Percentiles rank a stretch among this genome's conserved stretches.
These are phyloP conservation scores for Agrotis puta DNA, from an alignment of 2,888 invertebrate species.

Conservation along the genomic window DNA sequence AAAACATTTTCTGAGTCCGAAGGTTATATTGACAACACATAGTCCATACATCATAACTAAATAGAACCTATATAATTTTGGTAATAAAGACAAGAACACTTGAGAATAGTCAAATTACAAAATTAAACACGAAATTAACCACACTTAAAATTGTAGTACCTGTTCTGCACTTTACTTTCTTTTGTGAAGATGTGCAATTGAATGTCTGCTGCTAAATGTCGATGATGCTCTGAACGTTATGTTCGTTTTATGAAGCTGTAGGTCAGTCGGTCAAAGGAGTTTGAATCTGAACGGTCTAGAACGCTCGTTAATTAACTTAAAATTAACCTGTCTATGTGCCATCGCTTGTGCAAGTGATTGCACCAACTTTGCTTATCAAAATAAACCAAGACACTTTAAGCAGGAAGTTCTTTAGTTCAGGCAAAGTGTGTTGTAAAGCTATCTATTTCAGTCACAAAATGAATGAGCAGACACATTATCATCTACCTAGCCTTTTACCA, in stretches of 20 bases:
- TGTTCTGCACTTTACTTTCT: background rate
- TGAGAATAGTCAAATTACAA: too few species aligned
- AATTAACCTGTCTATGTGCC: slow-evolving; percentile 26
- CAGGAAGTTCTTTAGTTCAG: background rate
- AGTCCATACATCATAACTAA: slow-evolving; percentile 50
- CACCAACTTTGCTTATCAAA: slow-evolving; percentile 5
- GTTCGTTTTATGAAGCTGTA: slow-evolving; percentile 47
- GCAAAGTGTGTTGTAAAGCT: background rate
- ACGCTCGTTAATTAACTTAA: slow-evolving; percentile 30
- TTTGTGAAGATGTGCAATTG: slow-evolving; percentile 25
- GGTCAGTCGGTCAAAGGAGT: slow-evolving; percentile 55
- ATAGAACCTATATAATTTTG: slow-evolving; percentile 55
- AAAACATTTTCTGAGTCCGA: slow-evolving; percentile 66
- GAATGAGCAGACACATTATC: background rate
- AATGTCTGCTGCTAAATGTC: slow-evolving; percentile 25
- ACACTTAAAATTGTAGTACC: too few species aligned
- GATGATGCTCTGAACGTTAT: slow-evolving; percentile 29
- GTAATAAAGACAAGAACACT: too few species aligned
- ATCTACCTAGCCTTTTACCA: background rate
- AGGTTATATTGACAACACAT: slow-evolving; percentile 63
- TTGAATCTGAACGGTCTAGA: slow-evolving; percentile 34
- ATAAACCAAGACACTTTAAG: background rate
- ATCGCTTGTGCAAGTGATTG: slow-evolving; percentile 13
- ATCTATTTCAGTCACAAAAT: background rate
- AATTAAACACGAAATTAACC: too few species aligned